These are phyloP conservation scores for sheep (Ovis aries) DNA, from an alignment of 2,113 vertebrate genomes.

Conservation along the genomic window DNA sequence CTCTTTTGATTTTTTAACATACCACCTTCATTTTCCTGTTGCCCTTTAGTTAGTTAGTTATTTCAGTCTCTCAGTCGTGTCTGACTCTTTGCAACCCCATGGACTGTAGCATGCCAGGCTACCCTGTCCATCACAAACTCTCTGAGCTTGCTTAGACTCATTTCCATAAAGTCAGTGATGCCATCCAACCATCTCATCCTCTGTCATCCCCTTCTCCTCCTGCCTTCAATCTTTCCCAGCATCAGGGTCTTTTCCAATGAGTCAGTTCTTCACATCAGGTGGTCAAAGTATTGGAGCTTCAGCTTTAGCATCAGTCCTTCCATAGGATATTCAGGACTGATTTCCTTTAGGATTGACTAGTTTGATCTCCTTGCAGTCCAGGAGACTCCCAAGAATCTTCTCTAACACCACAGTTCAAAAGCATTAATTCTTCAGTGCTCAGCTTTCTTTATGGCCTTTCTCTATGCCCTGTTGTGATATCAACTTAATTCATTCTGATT, in stretches of 20 bases:
- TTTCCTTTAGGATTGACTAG: not conserved
- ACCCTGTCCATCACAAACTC: not conserved
- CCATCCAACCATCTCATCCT: not conserved
- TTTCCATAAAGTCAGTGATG: not conserved
- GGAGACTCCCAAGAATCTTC: not conserved
- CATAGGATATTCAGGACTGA: not conserved
- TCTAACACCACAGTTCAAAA: not conserved
- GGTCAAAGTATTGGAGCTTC: not conserved
- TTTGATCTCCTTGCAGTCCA: not conserved
- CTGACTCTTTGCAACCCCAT: not conserved
- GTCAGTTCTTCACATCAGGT: not conserved
- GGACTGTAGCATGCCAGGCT: not conserved
- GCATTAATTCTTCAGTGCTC: not conserved
- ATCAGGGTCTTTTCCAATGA: not conserved
- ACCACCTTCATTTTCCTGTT: not conserved
- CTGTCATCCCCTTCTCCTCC: not conserved
- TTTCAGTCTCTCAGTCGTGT: not conserved
- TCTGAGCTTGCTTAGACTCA: not conserved
- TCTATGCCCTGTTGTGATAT: not conserved
- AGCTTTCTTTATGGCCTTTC: not conserved
- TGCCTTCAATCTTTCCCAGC: not conserved
- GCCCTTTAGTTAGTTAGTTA: not conserved
- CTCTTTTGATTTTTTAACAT: not conserved
- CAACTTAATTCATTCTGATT: not conserved
- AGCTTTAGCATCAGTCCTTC: not conserved